A percentile compares a stretch with the other conserved stretches of the same genome.
Conservation (phyloP, 2,888 invertebrate species). For the Chymomyza procnemis region DNA sequence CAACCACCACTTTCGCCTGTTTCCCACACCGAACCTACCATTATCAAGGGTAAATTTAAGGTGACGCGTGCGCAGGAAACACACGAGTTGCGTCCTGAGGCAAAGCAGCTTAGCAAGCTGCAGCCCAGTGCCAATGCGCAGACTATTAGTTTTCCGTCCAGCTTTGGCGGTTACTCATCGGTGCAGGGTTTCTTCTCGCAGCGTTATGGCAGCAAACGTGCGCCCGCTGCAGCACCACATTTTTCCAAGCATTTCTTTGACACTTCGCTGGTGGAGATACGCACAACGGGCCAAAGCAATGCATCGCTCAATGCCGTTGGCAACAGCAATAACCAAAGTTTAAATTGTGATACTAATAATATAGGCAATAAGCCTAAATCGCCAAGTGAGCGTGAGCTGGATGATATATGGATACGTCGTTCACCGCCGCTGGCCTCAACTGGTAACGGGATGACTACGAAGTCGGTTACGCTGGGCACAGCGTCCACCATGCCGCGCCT, state of each 20-base stretch:
- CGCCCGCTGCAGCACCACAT: constrained; percentile 80
- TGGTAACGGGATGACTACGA: constrained; percentile 9
- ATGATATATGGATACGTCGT: constrained; percentile 76
- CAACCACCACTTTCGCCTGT: constrained; percentile 37
- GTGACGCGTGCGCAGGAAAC: constrained; percentile 79
- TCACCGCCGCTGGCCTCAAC: constrained; percentile 23
- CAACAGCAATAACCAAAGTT: constrained; percentile 48
- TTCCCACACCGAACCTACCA: constrained; percentile 74
- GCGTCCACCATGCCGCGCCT: constrained; percentile 57
- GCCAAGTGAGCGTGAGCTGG: constrained; percentile 62
- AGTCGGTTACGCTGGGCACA: constrained; percentile 40
- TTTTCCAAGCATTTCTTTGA: constrained; percentile 90
- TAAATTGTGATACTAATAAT: constrained; percentile 71
- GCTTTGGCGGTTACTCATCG: constrained; percentile 81
- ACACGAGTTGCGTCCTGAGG: constrained; percentile 72
- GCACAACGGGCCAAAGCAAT: constrained; percentile 79
- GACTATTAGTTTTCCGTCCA: constrained; percentile 85
- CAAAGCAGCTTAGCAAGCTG: constrained; percentile 67
- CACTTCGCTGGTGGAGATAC: constrained; percentile 89
- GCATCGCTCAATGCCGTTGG: constrained; percentile 63
- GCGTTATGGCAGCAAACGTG: constrained; percentile 73
- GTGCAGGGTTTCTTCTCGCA: constrained; percentile 82
- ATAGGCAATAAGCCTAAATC: constrained; percentile 53
- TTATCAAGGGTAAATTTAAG: constrained; percentile 80
- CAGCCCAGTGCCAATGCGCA: constrained; percentile 79